Evolutionary conservation across 2,888 invertebrate species (phyloP).

Genomic region (Oscheius sp.): DNA sequence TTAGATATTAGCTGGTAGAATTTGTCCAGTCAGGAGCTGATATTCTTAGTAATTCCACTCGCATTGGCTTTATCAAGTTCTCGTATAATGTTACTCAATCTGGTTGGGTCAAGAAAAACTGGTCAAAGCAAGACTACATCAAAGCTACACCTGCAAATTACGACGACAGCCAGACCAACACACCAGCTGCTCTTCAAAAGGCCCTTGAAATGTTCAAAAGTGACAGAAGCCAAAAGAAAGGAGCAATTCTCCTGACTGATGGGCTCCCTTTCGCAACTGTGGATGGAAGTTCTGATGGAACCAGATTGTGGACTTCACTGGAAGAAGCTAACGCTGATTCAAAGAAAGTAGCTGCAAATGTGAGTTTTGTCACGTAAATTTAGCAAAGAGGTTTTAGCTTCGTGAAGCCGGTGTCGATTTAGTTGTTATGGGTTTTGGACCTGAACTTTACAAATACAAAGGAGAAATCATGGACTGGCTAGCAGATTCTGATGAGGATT

Average conservation of each 20-base stretch:
- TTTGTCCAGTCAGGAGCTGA: not conserved
- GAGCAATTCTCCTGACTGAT: not conserved
- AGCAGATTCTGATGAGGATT: not conserved
- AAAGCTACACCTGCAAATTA: not conserved
- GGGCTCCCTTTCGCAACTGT: not conserved
- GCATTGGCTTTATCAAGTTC: not conserved
- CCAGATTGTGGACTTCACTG: no score
- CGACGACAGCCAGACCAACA: not conserved
- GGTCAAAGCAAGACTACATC: not conserved
- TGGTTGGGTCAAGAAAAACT: not conserved
- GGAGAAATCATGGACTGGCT: not conserved
- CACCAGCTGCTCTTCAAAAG: not conserved
- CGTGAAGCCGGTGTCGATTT: not conserved
- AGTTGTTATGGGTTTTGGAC: not conserved
- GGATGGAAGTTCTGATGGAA: no score
- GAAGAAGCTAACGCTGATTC: no score
- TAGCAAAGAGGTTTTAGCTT: not conserved
- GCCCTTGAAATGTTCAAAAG: not conserved
- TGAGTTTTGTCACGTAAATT: not conserved
- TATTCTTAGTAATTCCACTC: not conserved
- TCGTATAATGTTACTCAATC: not conserved
- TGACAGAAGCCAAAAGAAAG: not conserved
- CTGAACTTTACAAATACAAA: not conserved
- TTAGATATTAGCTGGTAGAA: not conserved
- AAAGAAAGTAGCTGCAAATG: not conserved